Percentiles rank a stretch among this genome's conserved stretches.
Conservation (phyloP, 1,140 invertebrate species). For the Bombus consobrinus region DNA sequence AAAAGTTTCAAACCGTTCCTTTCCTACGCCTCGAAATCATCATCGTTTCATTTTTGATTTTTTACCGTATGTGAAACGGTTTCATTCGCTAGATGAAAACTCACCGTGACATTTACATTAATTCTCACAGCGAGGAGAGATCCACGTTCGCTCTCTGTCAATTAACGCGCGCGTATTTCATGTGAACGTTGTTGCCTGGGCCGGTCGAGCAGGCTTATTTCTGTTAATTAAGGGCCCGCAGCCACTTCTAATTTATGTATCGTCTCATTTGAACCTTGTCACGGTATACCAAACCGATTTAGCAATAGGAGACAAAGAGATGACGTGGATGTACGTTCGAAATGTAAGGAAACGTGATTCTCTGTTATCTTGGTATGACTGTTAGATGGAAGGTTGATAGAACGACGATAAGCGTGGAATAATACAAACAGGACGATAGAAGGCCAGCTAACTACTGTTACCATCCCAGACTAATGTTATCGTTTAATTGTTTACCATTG, state of each 20-base stretch:
- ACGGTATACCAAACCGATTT: constrained; percentile 49
- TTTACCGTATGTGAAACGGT: too few species aligned
- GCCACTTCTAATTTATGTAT: constrained; percentile 2
- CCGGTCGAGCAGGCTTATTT: neutral
- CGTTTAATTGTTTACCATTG: constrained; percentile 8
- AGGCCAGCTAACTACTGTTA: neutral
- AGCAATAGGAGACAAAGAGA: constrained; percentile 68
- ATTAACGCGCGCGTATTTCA: constrained; percentile 17
- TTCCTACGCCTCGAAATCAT: neutral
- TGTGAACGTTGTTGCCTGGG: neutral
- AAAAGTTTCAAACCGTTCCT: neutral
- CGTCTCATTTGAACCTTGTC: constrained; percentile 25
- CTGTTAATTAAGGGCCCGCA: constrained; percentile 32
- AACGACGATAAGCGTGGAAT: constrained; percentile 42
- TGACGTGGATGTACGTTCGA: constrained; percentile 55
- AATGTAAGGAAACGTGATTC: neutral
- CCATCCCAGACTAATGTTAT: neutral
- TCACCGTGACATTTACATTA: constrained; percentile 10
- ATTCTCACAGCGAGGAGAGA: neutral
- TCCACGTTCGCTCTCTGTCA: neutral
- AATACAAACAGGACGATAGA: constrained; percentile 16
- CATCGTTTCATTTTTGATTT: neutral
- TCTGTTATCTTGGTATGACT: neutral
- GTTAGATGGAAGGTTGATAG: constrained; percentile 41
- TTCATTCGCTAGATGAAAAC: neutral